Base-by-base conservation (phyloP, 2,888 invertebrate species). In the Lasioglossum vierecki region DNA sequence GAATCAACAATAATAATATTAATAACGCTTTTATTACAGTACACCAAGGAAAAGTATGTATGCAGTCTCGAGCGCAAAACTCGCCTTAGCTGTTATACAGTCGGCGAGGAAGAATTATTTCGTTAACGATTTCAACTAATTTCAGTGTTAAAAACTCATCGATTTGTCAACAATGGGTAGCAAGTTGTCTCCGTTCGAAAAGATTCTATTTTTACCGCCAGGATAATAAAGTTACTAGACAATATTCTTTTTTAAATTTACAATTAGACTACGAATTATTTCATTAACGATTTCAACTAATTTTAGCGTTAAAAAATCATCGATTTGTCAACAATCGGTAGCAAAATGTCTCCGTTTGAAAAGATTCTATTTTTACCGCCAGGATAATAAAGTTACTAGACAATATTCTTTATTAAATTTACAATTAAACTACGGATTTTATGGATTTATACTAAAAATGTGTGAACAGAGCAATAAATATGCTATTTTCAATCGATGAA, bases 1-100 rank as follows among this genome's bases (percentile, higher is more conserved):
- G 66, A 66, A 18, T 18, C 30, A 66, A 66, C 66, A 66, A 66
- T 66, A 35, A 35, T 66, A 66, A 66, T 66, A 66, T 66, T 60
- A 39, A 76, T 41, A 66, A 76, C 44, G 39, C 35, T 71, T 13
- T 11, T 44, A 22, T 71, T 71, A 39, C 22, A 66, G 35, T 35
- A 15, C 15, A 35, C 66, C 8, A 35, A 22, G 35, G 30, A 66
- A 66, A 66, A 35, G 66, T 60, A 26, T 60, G 26, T 26, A 30
- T 30, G 26, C 15, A 60, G 26, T 26, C n/a, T 60, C n/a, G 8
- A 26, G 26, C 3, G 26, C 60, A 60, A 63, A 15, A 15, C 63
- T 30, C 30, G 66, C 66, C 2, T 26, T 60, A 18, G 18, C 18
- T 66, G 8, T 35, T 66, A 66, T 9, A 3, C 15, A 35, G 8